Evolutionary conservation across 1,140 invertebrate species (phyloP).

Genomic region (Euura lappo): DNA sequence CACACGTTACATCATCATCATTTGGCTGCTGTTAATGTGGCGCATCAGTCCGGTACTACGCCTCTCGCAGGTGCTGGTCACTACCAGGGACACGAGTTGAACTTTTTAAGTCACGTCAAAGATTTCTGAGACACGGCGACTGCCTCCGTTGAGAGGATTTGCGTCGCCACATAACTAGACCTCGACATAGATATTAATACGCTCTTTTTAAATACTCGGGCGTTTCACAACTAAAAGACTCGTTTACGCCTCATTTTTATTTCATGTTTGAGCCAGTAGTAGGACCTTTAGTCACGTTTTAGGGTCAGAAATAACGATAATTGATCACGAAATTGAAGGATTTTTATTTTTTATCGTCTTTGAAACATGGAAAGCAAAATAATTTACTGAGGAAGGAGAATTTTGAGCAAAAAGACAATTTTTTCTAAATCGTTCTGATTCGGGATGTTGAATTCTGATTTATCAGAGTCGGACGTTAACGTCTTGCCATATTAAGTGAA

Average conservation of each 20-base stretch:
- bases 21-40: slow-evolving; percentile 47
- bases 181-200: too few species aligned
- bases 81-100: slow-evolving; percentile 55
- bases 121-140: slow-evolving; percentile 56
- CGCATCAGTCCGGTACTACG: slow-evolving; percentile 51
- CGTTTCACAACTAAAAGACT: too few species aligned
- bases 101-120: slow-evolving; percentile 56
- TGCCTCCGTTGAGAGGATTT: slow-evolving; percentile 46
- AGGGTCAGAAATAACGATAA: too few species aligned
- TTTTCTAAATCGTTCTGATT: slow-evolving; percentile 13
- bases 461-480: slow-evolving; percentile 28
- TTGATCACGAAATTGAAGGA: too few species aligned
- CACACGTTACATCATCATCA: slow-evolving; percentile 48
- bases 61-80: slow-evolving; percentile 44
- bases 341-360: too few species aligned
- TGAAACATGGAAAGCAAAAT: too few species aligned
- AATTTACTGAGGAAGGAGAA: too few species aligned
- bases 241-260: too few species aligned
- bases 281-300: too few species aligned
- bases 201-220: too few species aligned
- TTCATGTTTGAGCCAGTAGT: too few species aligned
- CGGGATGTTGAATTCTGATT: not conserved
- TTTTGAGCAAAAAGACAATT: slow-evolving; percentile 29
- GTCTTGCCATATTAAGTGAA: slow-evolving; percentile 41
- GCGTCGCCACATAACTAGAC: not conserved